A percentile compares a stretch with the other conserved stretches of the same genome.
Conservation (phyloP, 2,113 vertebrate species). For the Willisornis vidua region DNA sequence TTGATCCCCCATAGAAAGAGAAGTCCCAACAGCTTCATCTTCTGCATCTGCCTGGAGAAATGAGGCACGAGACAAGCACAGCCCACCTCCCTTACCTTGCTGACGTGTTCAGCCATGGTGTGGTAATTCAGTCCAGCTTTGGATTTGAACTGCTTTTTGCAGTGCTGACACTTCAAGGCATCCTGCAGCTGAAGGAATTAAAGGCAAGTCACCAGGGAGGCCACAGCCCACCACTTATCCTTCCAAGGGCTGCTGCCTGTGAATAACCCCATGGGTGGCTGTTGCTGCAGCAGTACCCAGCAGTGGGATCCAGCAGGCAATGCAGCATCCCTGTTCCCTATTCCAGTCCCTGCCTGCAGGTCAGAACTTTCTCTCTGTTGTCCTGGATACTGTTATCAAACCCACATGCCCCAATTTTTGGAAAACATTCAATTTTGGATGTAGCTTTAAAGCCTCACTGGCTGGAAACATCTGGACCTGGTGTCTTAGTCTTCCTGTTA, state of each 20-base stretch:
- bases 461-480: constrained; percentile 36
- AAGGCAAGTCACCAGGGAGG: neutral
- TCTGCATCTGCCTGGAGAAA: neutral
- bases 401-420: neutral
- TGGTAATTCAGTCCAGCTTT: constrained; percentile 98
- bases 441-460: neutral
- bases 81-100: constrained; percentile 80
- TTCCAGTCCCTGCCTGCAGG: neutral
- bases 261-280: neutral
- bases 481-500: neutral
- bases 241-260: neutral
- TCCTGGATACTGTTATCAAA: neutral
- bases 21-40: neutral
- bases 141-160: constrained; percentile 96
- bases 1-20: neutral
- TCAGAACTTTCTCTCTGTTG: neutral
- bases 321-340: neutral
- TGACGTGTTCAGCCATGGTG: constrained; percentile 92
- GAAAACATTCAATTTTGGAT: neutral
- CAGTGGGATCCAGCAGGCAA: neutral
- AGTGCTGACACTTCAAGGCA: constrained; percentile 94
- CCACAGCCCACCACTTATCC: neutral
- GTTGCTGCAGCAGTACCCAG: neutral
- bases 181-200: constrained; percentile 86
- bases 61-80: neutral